Base-by-base conservation (phyloP, 2,888 invertebrate genomes). In the Synanthedon vespiformis region DNA sequence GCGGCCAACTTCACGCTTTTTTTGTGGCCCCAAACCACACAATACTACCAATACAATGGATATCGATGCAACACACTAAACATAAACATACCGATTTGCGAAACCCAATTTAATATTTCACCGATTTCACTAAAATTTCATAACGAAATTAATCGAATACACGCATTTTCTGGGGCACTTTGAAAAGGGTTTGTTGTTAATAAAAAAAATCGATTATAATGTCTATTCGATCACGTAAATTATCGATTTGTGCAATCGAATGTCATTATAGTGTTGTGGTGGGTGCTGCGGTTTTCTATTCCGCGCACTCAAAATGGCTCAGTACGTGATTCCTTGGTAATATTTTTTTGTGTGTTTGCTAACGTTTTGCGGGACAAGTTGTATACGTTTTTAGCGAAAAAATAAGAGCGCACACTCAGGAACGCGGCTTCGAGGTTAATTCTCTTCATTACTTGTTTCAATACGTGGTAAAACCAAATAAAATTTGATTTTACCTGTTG, bases 221-320 rank as follows among this genome's bases (percentile, higher is more conserved):
- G 61, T 63, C 69, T 34, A 71, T 73, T 78, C 72, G 78, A 74
- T 72, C 74, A 76, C 77, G 80, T 83, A 83, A 84, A 85, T 80
- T 76, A 77, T 68, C 70, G 75, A 82, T 82, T 84, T 80, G 70
- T 67, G 84, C 81, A 85, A 85, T 81, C 77, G 75, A 73, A 67
- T 67, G 74, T 78, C 72, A 74, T 84, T 80, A 80, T 69, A 72
- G 70, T 72, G 65, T 69, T 79, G 82, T 80, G 81, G 82, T 80
- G 81, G 83, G 81, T 69, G 74, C 62, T 85, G 85, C 66, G 85
- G 85, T 85, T 83, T 68, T 78, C 74, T 74, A 77, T 74, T 76
- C 67, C 63, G 65, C 65, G 65, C 58, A 64, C 70, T 74, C 74
- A 74, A 74, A 78, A 77, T 74, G 64, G 61, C 61, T 57, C 60